Conservation (phyloP, 2,113 vertebrate species). For the Chrysemys picta region DNA sequence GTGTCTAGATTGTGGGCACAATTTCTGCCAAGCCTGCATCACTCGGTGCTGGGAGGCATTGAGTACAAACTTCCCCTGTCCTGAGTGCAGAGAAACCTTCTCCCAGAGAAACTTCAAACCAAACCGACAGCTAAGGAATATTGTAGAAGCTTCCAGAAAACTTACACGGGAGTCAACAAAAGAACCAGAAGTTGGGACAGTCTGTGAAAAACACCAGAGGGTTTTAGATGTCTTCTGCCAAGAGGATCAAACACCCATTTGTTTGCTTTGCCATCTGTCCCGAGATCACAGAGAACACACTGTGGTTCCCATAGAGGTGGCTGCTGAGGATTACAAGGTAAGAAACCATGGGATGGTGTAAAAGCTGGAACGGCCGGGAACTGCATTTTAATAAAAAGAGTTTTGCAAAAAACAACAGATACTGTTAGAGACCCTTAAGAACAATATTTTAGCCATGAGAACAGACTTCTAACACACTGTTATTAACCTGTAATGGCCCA, state of each 20-base stretch:
- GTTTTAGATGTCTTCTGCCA: conserved; percentile 59
- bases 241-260: conserved; percentile 49
- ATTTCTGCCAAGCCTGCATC: conserved; percentile 70
- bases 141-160: background rate
- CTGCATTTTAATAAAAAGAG: no score
- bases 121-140: conserved; percentile 52
- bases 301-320: conserved; percentile 37
- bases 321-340: conserved; percentile 43
- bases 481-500: no score
- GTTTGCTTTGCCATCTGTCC: conserved; percentile 46
- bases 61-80: conserved; percentile 50
- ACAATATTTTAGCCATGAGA: no score
- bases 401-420: no score
- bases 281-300: conserved; percentile 29
- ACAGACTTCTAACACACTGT: no score
- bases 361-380: no score
- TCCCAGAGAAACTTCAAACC: conserved; percentile 64
- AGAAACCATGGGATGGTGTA: background rate
- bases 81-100: conserved; percentile 48
- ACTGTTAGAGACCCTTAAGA: no score
- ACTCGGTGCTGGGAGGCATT: conserved; percentile 53
- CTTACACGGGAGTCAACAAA: background rate
- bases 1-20: background rate
- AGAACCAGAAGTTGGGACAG: background rate
- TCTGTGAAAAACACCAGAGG: conserved; percentile 42